Percentiles rank a stretch among this genome's conserved stretches.
These are phyloP conservation scores for Hemicrepidius hirtus DNA, from an alignment of 2,888 invertebrate genomes.

Conservation along the genomic window DNA sequence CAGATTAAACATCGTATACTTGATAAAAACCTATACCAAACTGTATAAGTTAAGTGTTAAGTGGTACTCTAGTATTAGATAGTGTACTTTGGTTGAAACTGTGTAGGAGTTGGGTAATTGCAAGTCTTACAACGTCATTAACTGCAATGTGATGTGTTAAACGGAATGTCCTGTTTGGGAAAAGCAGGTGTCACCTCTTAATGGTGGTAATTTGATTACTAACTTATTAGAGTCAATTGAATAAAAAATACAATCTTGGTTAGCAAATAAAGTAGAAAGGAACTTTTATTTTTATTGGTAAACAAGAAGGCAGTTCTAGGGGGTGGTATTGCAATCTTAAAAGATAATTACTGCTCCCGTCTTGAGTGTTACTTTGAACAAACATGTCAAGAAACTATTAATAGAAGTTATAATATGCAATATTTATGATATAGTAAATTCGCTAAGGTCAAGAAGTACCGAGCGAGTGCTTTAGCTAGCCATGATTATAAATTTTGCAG, in stretches of 20 bases:
- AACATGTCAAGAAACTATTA: conserved; percentile 39
- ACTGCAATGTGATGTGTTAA: conserved; percentile 41
- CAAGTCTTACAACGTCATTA: conserved; percentile 47
- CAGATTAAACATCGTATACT: conserved; percentile 41
- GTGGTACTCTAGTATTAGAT: conserved; percentile 24
- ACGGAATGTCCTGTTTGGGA: conserved; percentile 34
- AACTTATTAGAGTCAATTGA: background rate
- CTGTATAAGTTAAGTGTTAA: conserved; percentile 36
- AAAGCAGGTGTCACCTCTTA: conserved; percentile 18
- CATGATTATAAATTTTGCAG: conserved; percentile 55
- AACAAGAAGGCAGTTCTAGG: no score
- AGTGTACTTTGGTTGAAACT: conserved; percentile 22
- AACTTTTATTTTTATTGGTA: no score
- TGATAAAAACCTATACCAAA: conserved; percentile 28
- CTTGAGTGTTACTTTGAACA: conserved; percentile 19
- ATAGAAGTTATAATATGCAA: conserved; percentile 57
- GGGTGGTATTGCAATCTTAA: background rate
- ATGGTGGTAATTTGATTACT: conserved; percentile 34
- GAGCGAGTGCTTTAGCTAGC: conserved; percentile 54
- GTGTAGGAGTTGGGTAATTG: conserved; percentile 45
- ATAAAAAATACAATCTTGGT: no score
- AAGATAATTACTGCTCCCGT: conserved; percentile 4
- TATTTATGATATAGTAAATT: conserved; percentile 60
- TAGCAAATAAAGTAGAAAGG: no score
- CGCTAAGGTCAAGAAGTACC: conserved; percentile 57